Percentiles rank a stretch among this genome's conserved stretches.
phyloP scores from a whole-genome alignment of 1,140 invertebrate species.

The Aphelenchoides avenae region DNA sequence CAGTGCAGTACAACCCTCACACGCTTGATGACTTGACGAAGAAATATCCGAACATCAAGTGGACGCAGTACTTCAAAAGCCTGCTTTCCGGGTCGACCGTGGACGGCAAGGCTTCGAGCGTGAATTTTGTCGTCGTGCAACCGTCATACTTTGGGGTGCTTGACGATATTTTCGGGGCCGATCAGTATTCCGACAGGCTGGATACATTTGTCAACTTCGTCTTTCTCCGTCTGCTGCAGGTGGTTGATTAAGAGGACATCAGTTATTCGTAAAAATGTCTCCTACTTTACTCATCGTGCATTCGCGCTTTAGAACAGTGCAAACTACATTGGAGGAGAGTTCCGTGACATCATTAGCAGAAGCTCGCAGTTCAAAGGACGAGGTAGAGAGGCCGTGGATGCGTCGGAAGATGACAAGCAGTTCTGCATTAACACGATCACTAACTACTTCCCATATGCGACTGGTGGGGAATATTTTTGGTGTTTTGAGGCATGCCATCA shows the following conservation, averaged over 20 bases:
- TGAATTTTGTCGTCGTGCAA: slow-evolving; percentile 29
- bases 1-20: slow-evolving; percentile 46
- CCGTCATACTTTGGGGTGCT: slow-evolving; percentile 38
- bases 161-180: slow-evolving; percentile 24
- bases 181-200: slow-evolving; percentile 19
- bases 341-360: too few relatives aligned
- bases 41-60: slow-evolving; percentile 32
- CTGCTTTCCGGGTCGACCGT: too few relatives aligned
- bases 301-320: neutral
- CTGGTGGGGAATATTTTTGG: slow-evolving; percentile 7
- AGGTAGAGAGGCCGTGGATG: neutral
- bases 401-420: slow-evolving; percentile 2
- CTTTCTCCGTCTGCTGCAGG: slow-evolving; percentile 33
- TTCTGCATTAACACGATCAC: slow-evolving; percentile 16
- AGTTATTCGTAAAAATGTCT: too few relatives aligned
- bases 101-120: slow-evolving; percentile 8
- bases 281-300: too few relatives aligned
- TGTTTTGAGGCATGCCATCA: neutral
- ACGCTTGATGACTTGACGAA: slow-evolving; percentile 14
- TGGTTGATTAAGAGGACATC: too few relatives aligned
- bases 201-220: slow-evolving; percentile 43
- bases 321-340: slow-evolving; percentile 7
- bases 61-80: slow-evolving; percentile 25
- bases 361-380: too few relatives aligned
- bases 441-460: slow-evolving; percentile 37